These are phyloP conservation scores for Bombus terrestris DNA, from an alignment of 1,140 invertebrate genomes.

Conservation along the genomic window DNA sequence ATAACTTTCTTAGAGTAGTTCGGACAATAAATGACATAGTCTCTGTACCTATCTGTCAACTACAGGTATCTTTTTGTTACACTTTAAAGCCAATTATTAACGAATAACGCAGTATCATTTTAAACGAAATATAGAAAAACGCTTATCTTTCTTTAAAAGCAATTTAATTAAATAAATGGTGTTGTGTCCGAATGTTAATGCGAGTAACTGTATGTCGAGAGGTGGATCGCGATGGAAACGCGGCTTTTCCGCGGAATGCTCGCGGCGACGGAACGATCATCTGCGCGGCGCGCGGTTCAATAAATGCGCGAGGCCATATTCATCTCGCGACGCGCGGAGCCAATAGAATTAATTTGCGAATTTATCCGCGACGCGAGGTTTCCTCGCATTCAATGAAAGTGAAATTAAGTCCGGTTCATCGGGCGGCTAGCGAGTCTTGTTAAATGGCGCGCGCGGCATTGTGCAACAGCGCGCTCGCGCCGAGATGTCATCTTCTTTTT, in stretches of 20 bases:
- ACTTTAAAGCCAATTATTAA: too few relatives aligned
- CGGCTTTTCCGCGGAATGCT: slow-evolving; percentile 20
- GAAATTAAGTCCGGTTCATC: slow-evolving; percentile 44
- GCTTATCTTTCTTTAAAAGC: too few relatives aligned
- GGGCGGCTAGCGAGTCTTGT: slow-evolving; percentile 9
- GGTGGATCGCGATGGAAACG: neutral
- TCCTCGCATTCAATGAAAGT: slow-evolving; percentile 50
- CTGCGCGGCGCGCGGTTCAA: slow-evolving; percentile 30
- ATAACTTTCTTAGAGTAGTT: too few relatives aligned
- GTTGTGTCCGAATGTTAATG: too few relatives aligned
- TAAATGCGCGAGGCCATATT: slow-evolving; percentile 48
- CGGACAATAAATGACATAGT: too few relatives aligned
- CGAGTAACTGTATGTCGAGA: too few relatives aligned
- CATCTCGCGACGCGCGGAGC: slow-evolving; percentile 31
- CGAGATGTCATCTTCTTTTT: neutral
- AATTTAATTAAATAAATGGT: too few relatives aligned
- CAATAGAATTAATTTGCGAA: slow-evolving; percentile 53
- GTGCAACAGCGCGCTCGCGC: neutral
- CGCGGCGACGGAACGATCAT: neutral
- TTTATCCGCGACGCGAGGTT: slow-evolving; percentile 46
- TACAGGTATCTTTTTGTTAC: too few relatives aligned
- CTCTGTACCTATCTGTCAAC: too few relatives aligned
- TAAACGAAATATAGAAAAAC: too few relatives aligned
- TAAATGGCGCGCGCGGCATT: slow-evolving; percentile 6
- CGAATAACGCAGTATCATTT: too few relatives aligned